phyloP scores from a whole-genome alignment of 2,888 invertebrate genomes.

The Calameuta filiformis region DNA sequence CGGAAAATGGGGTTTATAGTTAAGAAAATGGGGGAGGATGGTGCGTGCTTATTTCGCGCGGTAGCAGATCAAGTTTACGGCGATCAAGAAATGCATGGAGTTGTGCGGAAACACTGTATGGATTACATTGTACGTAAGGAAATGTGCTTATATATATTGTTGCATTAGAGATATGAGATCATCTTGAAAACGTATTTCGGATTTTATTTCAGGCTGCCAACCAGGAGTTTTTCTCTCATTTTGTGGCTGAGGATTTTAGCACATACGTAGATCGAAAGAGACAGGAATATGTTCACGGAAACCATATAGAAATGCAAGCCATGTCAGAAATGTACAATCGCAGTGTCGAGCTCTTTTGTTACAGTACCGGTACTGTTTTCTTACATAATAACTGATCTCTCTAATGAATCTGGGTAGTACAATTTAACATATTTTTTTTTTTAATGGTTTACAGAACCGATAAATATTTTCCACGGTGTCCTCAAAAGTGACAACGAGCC shows the following conservation, averaged over 20 bases:
- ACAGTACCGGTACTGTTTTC: slow-evolving; percentile 72
- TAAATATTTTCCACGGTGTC: slow-evolving; percentile 86
- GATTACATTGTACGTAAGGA: slow-evolving; percentile 82
- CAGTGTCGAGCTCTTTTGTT: slow-evolving; percentile 87
- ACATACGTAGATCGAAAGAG: slow-evolving; percentile 86
- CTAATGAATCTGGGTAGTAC: not conserved
- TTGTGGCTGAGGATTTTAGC: slow-evolving; percentile 89
- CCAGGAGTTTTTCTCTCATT: slow-evolving; percentile 87
- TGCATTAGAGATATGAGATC: not conserved
- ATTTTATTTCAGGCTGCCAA: slow-evolving; percentile 76
- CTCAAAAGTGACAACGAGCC: slow-evolving; percentile 82
- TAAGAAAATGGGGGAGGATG: slow-evolving; percentile 88
- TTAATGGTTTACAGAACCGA: slow-evolving; percentile 73
- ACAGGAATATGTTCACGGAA: slow-evolving; percentile 84
- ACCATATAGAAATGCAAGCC: slow-evolving; percentile 92
- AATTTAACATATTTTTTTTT: not conserved
- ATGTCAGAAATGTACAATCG: slow-evolving; percentile 91
- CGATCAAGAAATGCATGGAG: slow-evolving; percentile 88
- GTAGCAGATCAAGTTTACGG: slow-evolving; percentile 92
- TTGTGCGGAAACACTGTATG: slow-evolving; percentile 86
- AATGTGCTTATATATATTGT: not conserved
- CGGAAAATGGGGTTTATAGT: slow-evolving; percentile 81
- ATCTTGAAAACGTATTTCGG: not conserved
- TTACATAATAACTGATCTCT: not conserved
- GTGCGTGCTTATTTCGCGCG: slow-evolving; percentile 88